Conservation (phyloP, 2,888 invertebrate genomes). For the Caenorhabditis sp. region DNA sequence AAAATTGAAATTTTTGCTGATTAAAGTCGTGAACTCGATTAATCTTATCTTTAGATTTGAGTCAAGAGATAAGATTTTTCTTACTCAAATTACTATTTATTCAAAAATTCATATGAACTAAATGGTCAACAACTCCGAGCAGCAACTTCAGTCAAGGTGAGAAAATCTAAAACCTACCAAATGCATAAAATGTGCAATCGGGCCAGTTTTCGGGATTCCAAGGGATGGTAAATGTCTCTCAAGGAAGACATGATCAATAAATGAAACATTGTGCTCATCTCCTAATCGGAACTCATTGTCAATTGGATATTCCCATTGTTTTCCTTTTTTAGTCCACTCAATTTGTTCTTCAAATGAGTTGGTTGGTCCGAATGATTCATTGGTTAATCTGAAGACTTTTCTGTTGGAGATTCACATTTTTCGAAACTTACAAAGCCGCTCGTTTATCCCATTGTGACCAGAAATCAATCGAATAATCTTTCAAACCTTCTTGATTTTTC, state of each 20-base stretch:
- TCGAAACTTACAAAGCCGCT: slow-evolving; percentile 36
- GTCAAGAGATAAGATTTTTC: too few species aligned
- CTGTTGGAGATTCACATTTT: too few species aligned
- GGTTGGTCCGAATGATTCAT: slow-evolving; percentile 67
- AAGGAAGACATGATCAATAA: slow-evolving; percentile 92
- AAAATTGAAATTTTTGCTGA: too few species aligned
- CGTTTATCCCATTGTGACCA: slow-evolving; percentile 54
- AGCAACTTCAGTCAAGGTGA: too few species aligned
- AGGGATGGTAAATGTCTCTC: slow-evolving; percentile 81
- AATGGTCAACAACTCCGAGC: too few species aligned
- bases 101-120: too few species aligned
- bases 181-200: slow-evolving; percentile 95
- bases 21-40: too few species aligned
- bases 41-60: too few species aligned
- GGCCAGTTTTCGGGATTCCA: slow-evolving; percentile 88
- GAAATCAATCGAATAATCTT: slow-evolving; percentile 35
- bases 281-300: slow-evolving; percentile 82
- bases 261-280: slow-evolving; percentile 77
- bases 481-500: slow-evolving; percentile 21
- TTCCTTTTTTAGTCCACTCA: slow-evolving; percentile 90
- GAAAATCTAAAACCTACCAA: slow-evolving; percentile 81
- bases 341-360: slow-evolving; percentile 94
- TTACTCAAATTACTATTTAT: too few species aligned
- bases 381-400: slow-evolving; percentile 42
- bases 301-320: slow-evolving; percentile 95